Base-by-base conservation (phyloP, 1,140 invertebrate species). In the Drosophila subobscura region DNA sequence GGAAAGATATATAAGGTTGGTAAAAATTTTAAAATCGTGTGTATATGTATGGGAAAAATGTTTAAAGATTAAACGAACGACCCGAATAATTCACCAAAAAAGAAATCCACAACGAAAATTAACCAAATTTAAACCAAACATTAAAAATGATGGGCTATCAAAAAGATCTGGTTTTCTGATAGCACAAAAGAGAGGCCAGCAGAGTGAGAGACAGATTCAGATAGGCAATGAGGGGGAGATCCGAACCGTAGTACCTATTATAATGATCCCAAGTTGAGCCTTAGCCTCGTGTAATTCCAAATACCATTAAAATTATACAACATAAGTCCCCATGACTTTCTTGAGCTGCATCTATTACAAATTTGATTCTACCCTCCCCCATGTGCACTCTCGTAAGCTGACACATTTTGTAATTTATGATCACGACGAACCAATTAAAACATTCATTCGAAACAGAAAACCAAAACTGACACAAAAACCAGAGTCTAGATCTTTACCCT, bases 391-490 rank as follows among this genome's bases (percentile, higher is more conserved):
- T 47, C 52, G 51, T 55, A 59, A 72, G 56, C 56, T 64, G 80
- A 77, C 80, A 77, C 51, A 58, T 49, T 37, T 58, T 49, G 37
- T 70, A 63, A 84, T 85, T 84, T 84, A 84, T 79, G 77, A 55
- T 52, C 25, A n/a, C 25, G 25, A 50, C 42, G 49, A 44, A n/a
- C 58, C 77, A 84, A 84, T 84, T 84, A 84, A 76, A 85, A 85
- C 56, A 58, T 80, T 68, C 72, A 64, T 54, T 72, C 61, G 23
- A 72, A 40, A 55, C 8, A 6, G 23, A 61, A 71, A 72, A 55
- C 20, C 23, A 51, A 54, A 72, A 51, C 29, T 54, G 25, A 27
- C 25, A 37, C 29, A 8, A 20, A 49, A 55, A 47, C 23, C 20
- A 14, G 60, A 53, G 41, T 63, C 29, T 63, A 63, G 68, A 37